A percentile compares a stretch with the other conserved stretches of the same genome.
phyloP scores from a whole-genome alignment of 2,113 vertebrate species.

The Pteropus alecto region DNA sequence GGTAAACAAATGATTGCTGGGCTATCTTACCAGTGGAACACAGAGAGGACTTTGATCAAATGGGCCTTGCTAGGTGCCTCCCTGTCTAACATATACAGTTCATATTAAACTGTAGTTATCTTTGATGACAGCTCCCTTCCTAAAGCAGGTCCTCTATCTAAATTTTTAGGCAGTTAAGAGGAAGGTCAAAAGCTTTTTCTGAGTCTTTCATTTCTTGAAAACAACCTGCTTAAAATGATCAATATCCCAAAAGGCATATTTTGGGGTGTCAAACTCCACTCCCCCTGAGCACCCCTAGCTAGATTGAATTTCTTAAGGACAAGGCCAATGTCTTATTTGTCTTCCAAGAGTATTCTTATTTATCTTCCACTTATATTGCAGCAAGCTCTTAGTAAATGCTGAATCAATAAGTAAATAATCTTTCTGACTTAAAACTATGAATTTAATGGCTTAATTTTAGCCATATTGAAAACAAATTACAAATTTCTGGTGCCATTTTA shows the following conservation, averaged over 20 bases:
- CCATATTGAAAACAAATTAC: background rate
- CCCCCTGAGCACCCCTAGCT: background rate
- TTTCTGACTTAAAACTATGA: constrained; percentile 25
- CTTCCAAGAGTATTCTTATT: background rate
- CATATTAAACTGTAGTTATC: background rate
- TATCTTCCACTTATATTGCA: background rate
- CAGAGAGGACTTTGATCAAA: background rate
- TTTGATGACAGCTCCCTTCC: background rate
- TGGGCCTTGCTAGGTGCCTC: background rate
- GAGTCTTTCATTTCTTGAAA: background rate
- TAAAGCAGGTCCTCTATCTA: background rate
- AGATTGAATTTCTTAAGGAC: background rate
- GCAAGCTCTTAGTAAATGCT: background rate
- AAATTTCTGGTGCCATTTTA: background rate
- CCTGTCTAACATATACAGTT: background rate
- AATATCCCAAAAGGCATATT: background rate
- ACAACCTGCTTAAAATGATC: background rate
- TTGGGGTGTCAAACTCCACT: background rate
- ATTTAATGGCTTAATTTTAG: background rate
- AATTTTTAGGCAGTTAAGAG: background rate
- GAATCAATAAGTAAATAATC: background rate
- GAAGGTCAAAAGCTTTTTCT: background rate
- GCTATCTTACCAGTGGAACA: background rate
- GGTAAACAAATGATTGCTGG: background rate
- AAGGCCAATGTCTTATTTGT: background rate